Evolutionary conservation across 2,797 vertebrate genomes (phyloP).

Genomic region (Acanthopagrus latus): DNA sequence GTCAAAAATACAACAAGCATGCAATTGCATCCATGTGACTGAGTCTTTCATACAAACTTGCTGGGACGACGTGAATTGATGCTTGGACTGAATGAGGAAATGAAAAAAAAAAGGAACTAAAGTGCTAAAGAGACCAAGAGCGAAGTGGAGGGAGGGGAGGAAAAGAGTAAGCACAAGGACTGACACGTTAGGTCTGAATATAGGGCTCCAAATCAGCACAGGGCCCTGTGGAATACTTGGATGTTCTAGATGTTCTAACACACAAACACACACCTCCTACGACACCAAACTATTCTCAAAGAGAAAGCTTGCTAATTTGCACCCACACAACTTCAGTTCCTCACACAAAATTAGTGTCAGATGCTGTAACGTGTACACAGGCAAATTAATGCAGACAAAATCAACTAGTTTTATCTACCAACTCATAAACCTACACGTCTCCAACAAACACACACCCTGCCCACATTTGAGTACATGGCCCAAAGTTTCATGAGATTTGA

Average conservation of each 20-base stretch:
- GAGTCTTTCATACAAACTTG: conserved; percentile 22
- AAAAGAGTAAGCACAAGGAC: conserved; percentile 46
- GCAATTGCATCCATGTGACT: conserved; percentile 59
- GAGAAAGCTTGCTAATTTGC: conserved; percentile 41
- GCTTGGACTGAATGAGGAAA: conserved; percentile 10
- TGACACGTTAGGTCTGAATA: conserved; percentile 76
- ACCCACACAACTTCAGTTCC: conserved; percentile 35
- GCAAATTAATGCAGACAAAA: conserved; percentile 3
- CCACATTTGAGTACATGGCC: background rate
- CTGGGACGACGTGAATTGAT: background rate
- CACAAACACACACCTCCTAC: conserved; percentile 56
- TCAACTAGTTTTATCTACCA: conserved; percentile 8
- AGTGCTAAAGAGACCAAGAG: conserved; percentile 8
- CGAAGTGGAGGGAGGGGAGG: conserved; percentile 15
- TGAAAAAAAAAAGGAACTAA: background rate
- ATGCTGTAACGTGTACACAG: conserved; percentile 9
- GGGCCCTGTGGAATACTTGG: conserved; percentile 74
- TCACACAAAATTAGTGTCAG: conserved; percentile 14
- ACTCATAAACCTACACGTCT: conserved; percentile 12
- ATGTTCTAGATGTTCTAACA: conserved; percentile 74
- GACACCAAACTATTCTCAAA: conserved; percentile 44
- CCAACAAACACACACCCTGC: background rate
- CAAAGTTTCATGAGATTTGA: background rate
- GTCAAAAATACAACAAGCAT: conserved; percentile 57
- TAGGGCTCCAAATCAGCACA: conserved; percentile 84